These are phyloP conservation scores for Apogon talboti DNA, from an alignment of 2,797 vertebrate species.

Conservation along the genomic window DNA sequence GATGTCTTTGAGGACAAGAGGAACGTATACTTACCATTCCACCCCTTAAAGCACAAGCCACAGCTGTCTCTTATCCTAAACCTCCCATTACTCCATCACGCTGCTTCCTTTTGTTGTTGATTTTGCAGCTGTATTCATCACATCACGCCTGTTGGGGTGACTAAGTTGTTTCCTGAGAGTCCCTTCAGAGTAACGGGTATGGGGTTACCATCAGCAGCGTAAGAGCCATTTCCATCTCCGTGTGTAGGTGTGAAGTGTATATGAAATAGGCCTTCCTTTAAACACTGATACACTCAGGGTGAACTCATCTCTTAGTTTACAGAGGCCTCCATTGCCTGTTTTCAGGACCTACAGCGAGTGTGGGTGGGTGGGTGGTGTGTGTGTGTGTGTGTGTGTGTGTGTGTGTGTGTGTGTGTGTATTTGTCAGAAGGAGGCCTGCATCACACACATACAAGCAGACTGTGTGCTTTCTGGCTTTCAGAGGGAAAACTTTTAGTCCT, in stretches of 20 bases:
- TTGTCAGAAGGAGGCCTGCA: conserved; percentile 55
- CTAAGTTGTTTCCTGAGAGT: conserved; percentile 17
- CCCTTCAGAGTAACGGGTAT: background rate
- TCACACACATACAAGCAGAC: conserved; percentile 37
- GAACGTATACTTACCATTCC: conserved; percentile 80
- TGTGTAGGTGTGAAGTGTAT: conserved; percentile 58
- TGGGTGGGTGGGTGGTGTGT: conserved; percentile 69
- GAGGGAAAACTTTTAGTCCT: conserved; percentile 64
- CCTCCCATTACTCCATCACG: conserved; percentile 70
- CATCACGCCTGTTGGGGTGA: conserved; percentile 44
- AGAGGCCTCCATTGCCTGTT: conserved; percentile 49
- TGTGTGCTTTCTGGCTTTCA: conserved; percentile 60
- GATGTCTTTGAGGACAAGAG: conserved; percentile 58
- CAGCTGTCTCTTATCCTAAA: conserved; percentile 73
- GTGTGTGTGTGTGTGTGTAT: conserved; percentile 58
- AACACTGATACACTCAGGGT: conserved; percentile 60
- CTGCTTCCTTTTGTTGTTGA: conserved; percentile 66
- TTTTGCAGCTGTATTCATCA: conserved; percentile 65
- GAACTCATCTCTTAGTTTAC: conserved; percentile 62
- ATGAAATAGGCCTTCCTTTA: conserved; percentile 43
- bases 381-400: conserved; percentile 59
- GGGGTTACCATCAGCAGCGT: background rate
- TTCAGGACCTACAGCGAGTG: conserved; percentile 58
- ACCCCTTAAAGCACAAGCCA: conserved; percentile 55
- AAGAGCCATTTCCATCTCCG: conserved; percentile 16